Evolutionary conservation across 2,888 invertebrate genomes (phyloP), one percentile per base, ranked within the genome.

Genomic region (Ophonus ardosiacus): DNA sequence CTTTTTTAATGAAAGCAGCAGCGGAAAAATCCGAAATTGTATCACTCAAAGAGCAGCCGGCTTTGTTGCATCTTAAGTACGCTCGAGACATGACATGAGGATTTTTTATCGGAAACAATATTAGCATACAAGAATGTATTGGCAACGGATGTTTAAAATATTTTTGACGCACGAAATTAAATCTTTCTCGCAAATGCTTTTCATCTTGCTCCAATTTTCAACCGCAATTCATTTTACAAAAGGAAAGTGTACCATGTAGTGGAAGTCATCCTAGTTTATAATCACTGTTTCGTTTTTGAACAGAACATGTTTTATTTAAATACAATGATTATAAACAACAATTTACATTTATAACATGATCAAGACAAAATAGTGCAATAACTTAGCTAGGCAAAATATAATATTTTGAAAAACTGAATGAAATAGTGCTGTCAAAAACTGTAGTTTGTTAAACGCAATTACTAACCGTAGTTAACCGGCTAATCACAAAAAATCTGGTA

Each of bases 1-100:
- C 79, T 85, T 85, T 85, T 84, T 85, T 85, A 85, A 85, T 85
- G 85, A 85, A 85, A 85, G 65, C 40, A 68, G 65, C 24, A 65
- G 79, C 84, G 80, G 85, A 80, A 85, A 84, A 85, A 85, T 85
- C 43, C 80, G 80, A 85, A 85, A 85, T 85, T 85, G 85, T 85
- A 85, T 85, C 85, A 85, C 80, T 85, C 79, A 59, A 85, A 85
- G 80, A 80, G 56, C 51, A 13, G 21, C 76, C 63, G 21, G 24
- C 63, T 85, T 85, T 85, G 79, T 85, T 85, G 80, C 85, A 80
- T 80, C 85, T 79, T 85, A 85, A 85, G 78, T 78, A 84, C 40
- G 84, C 43, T 31, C 24, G 43, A 76, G 17, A 43, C 76, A 83
- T 83, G 76, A 83, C 57, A 78, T 78, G 78, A 24, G 78, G 21